Percentiles rank a stretch among this genome's conserved stretches.
These are phyloP conservation scores for Adelosebastes latens DNA, from an alignment of 2,797 vertebrate species.

Conservation along the genomic window DNA sequence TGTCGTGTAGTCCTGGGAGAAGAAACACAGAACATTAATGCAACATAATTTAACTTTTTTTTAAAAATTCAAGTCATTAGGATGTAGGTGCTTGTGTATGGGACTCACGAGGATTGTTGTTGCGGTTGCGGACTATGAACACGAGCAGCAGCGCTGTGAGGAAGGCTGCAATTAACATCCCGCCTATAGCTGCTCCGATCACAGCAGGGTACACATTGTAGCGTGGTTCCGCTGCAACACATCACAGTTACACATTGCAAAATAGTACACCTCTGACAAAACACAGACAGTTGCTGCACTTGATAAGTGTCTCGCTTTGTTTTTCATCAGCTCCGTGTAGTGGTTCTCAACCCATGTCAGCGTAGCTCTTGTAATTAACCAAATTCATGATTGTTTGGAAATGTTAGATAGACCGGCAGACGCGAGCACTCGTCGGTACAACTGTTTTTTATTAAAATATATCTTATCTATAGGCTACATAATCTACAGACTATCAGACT, in stretches of 20 bases:
- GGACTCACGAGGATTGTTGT: conserved; percentile 87
- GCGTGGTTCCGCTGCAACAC: conserved; percentile 87
- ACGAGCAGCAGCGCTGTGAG: conserved; percentile 83
- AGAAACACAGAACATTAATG: conserved; percentile 16
- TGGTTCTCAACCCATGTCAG: conserved; percentile 49
- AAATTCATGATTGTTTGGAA: not conserved
- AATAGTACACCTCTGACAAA: conserved; percentile 45
- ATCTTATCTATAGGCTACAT: no score
- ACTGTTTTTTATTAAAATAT: no score
- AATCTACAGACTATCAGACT: no score
- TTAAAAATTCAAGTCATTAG: not conserved
- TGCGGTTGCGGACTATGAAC: conserved; percentile 85
- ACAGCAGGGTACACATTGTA: conserved; percentile 88
- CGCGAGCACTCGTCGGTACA: no score
- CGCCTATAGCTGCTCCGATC: conserved; percentile 86
- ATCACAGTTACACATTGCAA: conserved; percentile 74
- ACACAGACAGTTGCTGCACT: conserved; percentile 6
- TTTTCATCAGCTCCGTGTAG: not conserved
- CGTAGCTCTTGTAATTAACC: not conserved
- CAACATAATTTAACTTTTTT: not conserved
- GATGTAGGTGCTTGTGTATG: not conserved
- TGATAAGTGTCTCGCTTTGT: not conserved
- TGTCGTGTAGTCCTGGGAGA: conserved; percentile 85
- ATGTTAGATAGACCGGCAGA: not conserved
- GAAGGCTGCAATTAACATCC: conserved; percentile 87